phyloP scores from a whole-genome alignment of 2,797 vertebrate genomes.

The Lindbergichthys nudifrons region DNA sequence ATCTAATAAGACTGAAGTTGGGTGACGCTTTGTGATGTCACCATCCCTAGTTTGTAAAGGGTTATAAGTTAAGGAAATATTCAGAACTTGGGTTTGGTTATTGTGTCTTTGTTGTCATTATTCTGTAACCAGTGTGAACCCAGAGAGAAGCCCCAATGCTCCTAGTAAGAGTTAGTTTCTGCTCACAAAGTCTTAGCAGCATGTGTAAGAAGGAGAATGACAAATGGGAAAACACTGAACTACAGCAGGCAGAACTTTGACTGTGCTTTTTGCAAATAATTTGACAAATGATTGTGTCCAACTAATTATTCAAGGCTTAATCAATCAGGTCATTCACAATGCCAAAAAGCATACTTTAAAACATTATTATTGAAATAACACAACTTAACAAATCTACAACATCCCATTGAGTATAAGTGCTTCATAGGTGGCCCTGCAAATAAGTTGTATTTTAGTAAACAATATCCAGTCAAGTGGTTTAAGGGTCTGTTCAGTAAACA shows the following conservation, averaged over 20 bases:
- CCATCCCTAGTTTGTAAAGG: background rate
- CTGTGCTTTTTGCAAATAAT: background rate
- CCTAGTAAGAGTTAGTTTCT: too few species aligned
- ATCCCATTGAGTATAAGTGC: background rate
- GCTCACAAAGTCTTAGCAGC: background rate
- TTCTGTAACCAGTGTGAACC: too few species aligned
- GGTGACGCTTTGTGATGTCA: background rate
- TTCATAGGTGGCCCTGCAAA: background rate
- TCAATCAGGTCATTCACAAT: background rate
- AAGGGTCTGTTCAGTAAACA: background rate
- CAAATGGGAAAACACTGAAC: background rate
- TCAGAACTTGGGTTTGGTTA: background rate
- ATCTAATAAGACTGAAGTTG: background rate
- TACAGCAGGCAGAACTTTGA: background rate
- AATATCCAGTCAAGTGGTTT: too few species aligned
- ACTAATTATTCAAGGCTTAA: too few species aligned
- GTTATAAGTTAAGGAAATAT: background rate
- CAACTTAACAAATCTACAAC: background rate
- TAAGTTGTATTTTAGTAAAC: background rate
- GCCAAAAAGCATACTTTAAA: background rate
- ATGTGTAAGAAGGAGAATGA: background rate
- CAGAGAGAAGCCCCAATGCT: too few species aligned
- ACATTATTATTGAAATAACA: slow-evolving; percentile 1
- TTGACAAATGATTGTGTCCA: background rate
- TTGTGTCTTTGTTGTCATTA: too few species aligned